Evolutionary conservation across 2,113 vertebrate genomes (phyloP).

Genomic region (Tursiops truncatus): DNA sequence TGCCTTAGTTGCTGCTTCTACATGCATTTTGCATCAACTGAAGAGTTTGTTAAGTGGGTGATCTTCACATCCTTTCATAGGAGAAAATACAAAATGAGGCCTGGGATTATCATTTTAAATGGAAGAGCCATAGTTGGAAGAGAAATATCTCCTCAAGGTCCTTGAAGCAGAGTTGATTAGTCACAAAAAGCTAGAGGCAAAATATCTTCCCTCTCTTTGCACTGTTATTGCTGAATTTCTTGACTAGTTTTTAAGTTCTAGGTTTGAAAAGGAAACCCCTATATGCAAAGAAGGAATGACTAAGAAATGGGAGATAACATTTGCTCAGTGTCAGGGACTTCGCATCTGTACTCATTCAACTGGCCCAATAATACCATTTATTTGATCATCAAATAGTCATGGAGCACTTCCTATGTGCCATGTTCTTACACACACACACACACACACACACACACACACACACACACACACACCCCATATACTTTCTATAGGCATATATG

Average conservation of each 20-base stretch:
- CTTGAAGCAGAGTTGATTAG: conserved; percentile 30
- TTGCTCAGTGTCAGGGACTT: not conserved
- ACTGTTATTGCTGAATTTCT: not conserved
- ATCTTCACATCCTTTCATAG: conserved; percentile 53
- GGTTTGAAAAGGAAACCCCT: conserved; percentile 13
- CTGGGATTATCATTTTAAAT: conserved; percentile 60
- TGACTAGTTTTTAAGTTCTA: conserved; percentile 33
- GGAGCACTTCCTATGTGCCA: not conserved
- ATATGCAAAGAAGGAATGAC: not conserved
- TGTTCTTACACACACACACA: not conserved
- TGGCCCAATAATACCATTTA: too few species aligned
- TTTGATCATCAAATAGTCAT: not conserved
- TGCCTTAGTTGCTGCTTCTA: conserved; percentile 44
- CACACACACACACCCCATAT: not conserved
- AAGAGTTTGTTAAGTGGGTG: conserved; percentile 62
- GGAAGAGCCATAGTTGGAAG: not conserved
- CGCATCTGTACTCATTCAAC: not conserved
- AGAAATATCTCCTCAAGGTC: conserved; percentile 43
- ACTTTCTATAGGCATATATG: not conserved
- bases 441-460: too few species aligned
- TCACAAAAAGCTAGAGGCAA: conserved; percentile 31
- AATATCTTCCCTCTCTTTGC: not conserved
- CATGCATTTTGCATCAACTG: conserved; percentile 57
- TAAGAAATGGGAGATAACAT: not conserved
- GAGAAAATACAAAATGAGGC: conserved; percentile 52